These are phyloP conservation scores for Drosophila kikkawai DNA, from an alignment of 1,140 invertebrate species.

Conservation along the genomic window DNA sequence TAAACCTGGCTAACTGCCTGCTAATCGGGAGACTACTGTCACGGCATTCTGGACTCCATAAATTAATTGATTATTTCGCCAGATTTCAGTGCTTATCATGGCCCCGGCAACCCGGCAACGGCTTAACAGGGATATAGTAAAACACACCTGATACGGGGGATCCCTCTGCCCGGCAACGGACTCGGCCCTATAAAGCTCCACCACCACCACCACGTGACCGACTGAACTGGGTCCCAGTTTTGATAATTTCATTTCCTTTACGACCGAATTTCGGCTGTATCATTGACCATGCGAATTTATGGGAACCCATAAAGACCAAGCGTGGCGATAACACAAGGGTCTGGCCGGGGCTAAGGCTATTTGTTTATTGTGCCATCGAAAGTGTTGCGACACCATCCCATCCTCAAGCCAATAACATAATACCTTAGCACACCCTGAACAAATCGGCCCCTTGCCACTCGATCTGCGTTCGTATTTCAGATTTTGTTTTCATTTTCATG, in stretches of 20 bases:
- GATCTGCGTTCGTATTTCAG: slow-evolving; percentile 38
- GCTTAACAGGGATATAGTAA: slow-evolving; percentile 27
- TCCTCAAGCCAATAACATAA: slow-evolving; percentile 30
- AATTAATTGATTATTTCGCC: slow-evolving; percentile 55
- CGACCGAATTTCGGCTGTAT: slow-evolving; percentile 36
- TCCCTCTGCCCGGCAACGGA: slow-evolving; percentile 22
- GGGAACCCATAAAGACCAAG: slow-evolving; percentile 46
- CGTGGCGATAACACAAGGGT: slow-evolving; percentile 38
- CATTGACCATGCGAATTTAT: slow-evolving; percentile 56
- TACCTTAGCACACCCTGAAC: slow-evolving; percentile 20
- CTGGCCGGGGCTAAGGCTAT: slow-evolving; percentile 11
- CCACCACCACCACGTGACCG: slow-evolving; percentile 34
- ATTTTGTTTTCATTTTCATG: slow-evolving; percentile 65
- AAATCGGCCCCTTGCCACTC: background rate
- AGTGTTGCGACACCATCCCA: slow-evolving; percentile 38
- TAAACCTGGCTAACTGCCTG: slow-evolving; percentile 22
- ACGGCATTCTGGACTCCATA: slow-evolving; percentile 22
- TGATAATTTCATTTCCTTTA: slow-evolving; percentile 58
- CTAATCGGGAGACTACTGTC: slow-evolving; percentile 9
- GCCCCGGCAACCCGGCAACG: slow-evolving; percentile 14
- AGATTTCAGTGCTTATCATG: slow-evolving; percentile 47
- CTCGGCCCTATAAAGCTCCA: slow-evolving; percentile 10
- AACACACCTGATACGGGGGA: slow-evolving; percentile 24
- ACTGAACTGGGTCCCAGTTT: slow-evolving; percentile 8
- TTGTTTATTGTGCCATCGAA: slow-evolving; percentile 55